These are phyloP conservation scores for Danionella dracula DNA, from an alignment of 2,797 vertebrate genomes.

Conservation along the genomic window DNA sequence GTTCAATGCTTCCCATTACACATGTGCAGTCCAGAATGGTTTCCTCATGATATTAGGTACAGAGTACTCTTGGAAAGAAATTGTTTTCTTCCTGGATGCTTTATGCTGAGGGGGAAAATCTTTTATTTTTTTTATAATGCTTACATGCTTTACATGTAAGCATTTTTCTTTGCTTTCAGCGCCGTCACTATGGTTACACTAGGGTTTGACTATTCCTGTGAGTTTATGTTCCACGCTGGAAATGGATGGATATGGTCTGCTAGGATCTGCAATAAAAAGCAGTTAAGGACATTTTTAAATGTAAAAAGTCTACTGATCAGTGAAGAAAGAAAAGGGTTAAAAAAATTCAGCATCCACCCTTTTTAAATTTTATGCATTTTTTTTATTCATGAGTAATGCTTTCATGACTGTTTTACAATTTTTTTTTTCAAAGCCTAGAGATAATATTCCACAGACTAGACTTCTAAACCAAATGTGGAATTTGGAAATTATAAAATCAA, in stretches of 20 bases:
- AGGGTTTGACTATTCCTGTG: constrained; percentile 9
- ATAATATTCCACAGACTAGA: too few species aligned
- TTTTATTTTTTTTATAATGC: constrained; percentile 44
- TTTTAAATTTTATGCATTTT: too few species aligned
- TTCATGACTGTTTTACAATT: too few species aligned
- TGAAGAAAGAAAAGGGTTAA: too few species aligned
- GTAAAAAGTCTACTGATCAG: too few species aligned
- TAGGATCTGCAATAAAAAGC: background rate
- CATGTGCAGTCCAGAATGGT: constrained; percentile 2
- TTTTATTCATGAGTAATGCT: too few species aligned
- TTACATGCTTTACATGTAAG: constrained; percentile 50
- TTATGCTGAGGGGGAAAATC: constrained; percentile 23
- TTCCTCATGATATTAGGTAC: constrained; percentile 20
- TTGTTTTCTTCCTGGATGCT: constrained; percentile 27
- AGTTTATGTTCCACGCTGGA: background rate
- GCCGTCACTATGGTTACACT: constrained; percentile 50
- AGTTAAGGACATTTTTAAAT: too few species aligned
- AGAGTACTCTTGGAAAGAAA: constrained; percentile 32
- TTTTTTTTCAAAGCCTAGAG: too few species aligned
- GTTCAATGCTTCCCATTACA: constrained; percentile 5
- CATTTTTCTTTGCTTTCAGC: constrained; percentile 38
- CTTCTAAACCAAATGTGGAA: too few species aligned
- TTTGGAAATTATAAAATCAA: too few species aligned
- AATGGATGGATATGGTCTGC: background rate
- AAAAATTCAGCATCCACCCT: too few species aligned